Evolutionary conservation across 2,797 vertebrate species (phyloP), one percentile per base, ranked within the genome.

Genomic region (Rhinatrema bivittatum): DNA sequence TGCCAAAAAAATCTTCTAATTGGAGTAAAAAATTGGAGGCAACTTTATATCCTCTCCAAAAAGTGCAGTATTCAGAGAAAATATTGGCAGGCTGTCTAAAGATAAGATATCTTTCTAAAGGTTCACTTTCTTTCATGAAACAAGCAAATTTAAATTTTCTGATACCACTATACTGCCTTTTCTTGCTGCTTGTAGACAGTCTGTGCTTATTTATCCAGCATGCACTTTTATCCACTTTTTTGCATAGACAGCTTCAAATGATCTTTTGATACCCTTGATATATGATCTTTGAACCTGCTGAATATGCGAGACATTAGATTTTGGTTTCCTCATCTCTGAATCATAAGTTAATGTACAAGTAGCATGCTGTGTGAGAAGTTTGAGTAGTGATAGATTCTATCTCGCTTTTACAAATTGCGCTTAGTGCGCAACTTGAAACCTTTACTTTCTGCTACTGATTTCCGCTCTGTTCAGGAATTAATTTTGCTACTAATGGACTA

Each of bases 1-100:
- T 88, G 92, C 91, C 87, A 87, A 79, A 90, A 78, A 87, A 86
- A 85, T 88, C 81, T 86, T 81, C 82, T 98, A 97, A 97, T 97
- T 98, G 93, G 93, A 72, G 60, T 80, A 76, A 78, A 85, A 87
- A 88, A 85, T 84, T 75, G 86, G 78, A 38, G 65, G 63, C 58
- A 77, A 74, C 78, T 86, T 79, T 82, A 70, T 78, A 73, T 86
- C 79, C 73, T 87, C 72, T 76, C 86, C 74, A 75, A 72, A 84
- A n/a, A 88, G 84, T 86, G 78, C 79, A 59, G 54, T 55, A 27
- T 60, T 75, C 71, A 87, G 83, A 90, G 16, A 21, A n/a, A 88
- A 86, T 76, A 76, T 72, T 75, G 68, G 75, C 75, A 79, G 72
- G 79, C 71, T 50, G 42, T 62, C 34, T 41, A 72, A 60, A 67